A percentile compares a stretch with the other conserved stretches of the same genome.
These are phyloP conservation scores for Paedocypris micromegethes DNA, from an alignment of 2,797 vertebrate genomes.

Conservation along the genomic window DNA sequence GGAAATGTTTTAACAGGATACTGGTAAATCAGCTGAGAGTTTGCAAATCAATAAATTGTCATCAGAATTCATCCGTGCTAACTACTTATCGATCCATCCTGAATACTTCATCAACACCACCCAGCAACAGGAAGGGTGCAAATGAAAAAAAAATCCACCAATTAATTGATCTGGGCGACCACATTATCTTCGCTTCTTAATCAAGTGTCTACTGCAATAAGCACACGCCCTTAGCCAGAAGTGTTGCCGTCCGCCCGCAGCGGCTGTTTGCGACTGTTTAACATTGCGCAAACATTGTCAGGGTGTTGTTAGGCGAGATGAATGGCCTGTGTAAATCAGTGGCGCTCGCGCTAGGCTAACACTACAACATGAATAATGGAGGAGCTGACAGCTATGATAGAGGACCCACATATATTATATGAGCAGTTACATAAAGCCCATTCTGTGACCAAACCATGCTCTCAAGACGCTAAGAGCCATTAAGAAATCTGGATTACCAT, in stretches of 20 bases:
- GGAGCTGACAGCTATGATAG: slow-evolving; percentile 30
- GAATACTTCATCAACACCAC: slow-evolving; percentile 21
- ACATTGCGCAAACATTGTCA: slow-evolving; percentile 34
- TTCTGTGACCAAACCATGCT: neutral
- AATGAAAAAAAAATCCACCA: neutral
- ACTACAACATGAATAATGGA: slow-evolving; percentile 44
- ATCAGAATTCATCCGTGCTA: slow-evolving; percentile 32
- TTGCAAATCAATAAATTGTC: slow-evolving; percentile 27
- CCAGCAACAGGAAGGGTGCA: neutral
- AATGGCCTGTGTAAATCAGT: slow-evolving; percentile 34
- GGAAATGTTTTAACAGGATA: slow-evolving; percentile 9
- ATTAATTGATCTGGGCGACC: slow-evolving; percentile 7
- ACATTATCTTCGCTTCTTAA: slow-evolving; percentile 17
- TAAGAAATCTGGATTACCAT: slow-evolving; percentile 6
- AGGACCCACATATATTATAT: slow-evolving; percentile 35
- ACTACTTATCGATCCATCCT: slow-evolving; percentile 17
- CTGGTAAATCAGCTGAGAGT: slow-evolving; percentile 4
- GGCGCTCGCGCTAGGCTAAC: slow-evolving; percentile 36
- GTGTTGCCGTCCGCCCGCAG: slow-evolving; percentile 3
- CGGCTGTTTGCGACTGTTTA: slow-evolving; percentile 35
- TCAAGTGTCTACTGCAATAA: slow-evolving; percentile 7
- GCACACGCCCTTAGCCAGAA: neutral
- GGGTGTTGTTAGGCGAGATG: slow-evolving; percentile 38
- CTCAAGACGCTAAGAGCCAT: neutral
- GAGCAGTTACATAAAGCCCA: slow-evolving; percentile 15